Conservation (phyloP, 2,113 vertebrate genomes). For the Rutilus rutilus region DNA sequence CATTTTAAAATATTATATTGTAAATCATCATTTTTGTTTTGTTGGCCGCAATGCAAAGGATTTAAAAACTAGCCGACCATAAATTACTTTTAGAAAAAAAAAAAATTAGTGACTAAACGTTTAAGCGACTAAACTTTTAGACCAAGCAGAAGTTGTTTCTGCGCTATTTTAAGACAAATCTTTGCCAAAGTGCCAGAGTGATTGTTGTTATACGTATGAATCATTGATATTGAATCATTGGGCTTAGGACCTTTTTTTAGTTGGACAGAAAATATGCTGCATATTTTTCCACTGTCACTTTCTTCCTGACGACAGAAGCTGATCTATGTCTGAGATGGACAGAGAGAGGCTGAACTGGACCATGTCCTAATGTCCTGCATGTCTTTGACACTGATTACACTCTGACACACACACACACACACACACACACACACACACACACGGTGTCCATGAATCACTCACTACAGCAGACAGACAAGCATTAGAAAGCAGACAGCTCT, state of each 20-base stretch:
- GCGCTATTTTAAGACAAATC: too few relatives aligned
- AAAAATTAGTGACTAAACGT: too few relatives aligned
- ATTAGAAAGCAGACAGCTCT: constrained; percentile 24
- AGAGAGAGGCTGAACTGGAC: not conserved
- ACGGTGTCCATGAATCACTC: not conserved
- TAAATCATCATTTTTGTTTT: too few relatives aligned
- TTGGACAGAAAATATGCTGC: not conserved
- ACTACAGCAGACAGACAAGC: constrained; percentile 30
- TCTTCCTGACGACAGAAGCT: constrained; percentile 1
- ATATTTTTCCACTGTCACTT: not conserved
- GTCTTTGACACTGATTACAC: constrained; percentile 22
- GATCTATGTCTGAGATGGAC: constrained; percentile 3
- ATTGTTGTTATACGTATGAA: too few relatives aligned
- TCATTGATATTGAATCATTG: too few relatives aligned
- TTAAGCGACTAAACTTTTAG: too few relatives aligned
- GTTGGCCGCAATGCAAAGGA: too few relatives aligned
- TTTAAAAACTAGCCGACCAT: too few relatives aligned
- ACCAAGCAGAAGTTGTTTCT: too few relatives aligned
- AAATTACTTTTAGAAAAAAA: too few relatives aligned
- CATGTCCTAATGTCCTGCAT: not conserved
- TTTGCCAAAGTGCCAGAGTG: too few relatives aligned
- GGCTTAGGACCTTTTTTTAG: not conserved
- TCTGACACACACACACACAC: constrained; percentile 14
- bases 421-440: not conserved
- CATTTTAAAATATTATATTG: too few relatives aligned